phyloP scores from a whole-genome alignment of 2,113 vertebrate species.

The Hymenochirus boettgeri region DNA sequence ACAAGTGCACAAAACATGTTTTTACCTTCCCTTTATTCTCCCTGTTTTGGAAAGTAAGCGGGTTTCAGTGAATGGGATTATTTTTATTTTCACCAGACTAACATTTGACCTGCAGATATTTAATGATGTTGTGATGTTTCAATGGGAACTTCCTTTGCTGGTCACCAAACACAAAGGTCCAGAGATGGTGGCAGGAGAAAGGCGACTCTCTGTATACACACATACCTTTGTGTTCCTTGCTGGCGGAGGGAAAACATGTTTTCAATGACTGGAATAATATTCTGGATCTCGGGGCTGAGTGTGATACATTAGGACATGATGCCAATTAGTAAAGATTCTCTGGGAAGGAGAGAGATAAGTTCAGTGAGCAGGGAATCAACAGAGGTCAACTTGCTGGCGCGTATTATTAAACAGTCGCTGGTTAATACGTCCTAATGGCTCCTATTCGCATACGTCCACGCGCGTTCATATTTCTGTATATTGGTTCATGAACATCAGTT shows the following conservation, averaged over 20 bases:
- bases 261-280: constrained; percentile 24
- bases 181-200: background rate
- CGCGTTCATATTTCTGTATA: too few species aligned
- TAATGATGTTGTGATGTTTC: constrained; percentile 64
- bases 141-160: constrained; percentile 62
- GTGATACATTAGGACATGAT: background rate
- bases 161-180: constrained; percentile 27
- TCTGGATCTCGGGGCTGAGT: constrained; percentile 15
- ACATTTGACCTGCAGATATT: constrained; percentile 60
- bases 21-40: constrained; percentile 4
- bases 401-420: too few species aligned
- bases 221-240: constrained; percentile 12
- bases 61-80: background rate
- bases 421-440: too few species aligned
- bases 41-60: constrained; percentile 25
- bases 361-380: constrained; percentile 1
- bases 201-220: constrained; percentile 13
- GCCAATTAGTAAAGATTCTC: constrained; percentile 16
- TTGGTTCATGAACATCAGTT: too few species aligned
- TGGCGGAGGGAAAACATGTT: constrained; percentile 30
- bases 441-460: too few species aligned
- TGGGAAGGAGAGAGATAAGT: background rate
- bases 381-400: too few species aligned
- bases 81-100: constrained; percentile 11
- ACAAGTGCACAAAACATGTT: constrained; percentile 20